Base-by-base conservation (phyloP, 2,797 vertebrate genomes). In the Vespertilio murinus region DNA sequence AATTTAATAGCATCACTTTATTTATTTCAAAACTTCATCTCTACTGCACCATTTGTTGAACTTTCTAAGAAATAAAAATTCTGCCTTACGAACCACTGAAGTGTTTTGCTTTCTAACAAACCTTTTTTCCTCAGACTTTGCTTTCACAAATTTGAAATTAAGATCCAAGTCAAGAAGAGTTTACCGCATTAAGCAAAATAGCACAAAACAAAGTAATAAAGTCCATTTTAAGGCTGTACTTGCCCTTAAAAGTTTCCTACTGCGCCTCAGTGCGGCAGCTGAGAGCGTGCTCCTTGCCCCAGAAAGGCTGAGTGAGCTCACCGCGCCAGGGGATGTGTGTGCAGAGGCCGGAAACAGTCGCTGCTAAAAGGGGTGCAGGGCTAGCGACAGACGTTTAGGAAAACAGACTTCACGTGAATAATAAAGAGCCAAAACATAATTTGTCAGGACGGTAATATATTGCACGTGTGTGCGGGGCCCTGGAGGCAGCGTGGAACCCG, bases 171-270 rank as follows among this genome's bases (percentile, higher is more conserved):
- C 9, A 88, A 0, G 9, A 73, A 23, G 23, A 18, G 20, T 71
- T 90, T 61, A 79, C 11, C 6, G 0, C 0, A n/a, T 54, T 64
- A 69, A 75, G 12, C 22, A 77, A 92, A 90, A 71, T 12, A 45
- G 33, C 12, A 83, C 56, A 67, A 2, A 80, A 33, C 33, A 30
- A 30, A 75, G n/a, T 30, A 64, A n/a, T 61, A 61, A 61, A 61
- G 6, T 64, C 28, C 0, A 2, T 30, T 65, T 70, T 35, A 59
- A 56, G n/a, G 0, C 0, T 42, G 3, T 2, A 0, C 56, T 73
- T 40, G 42, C 5, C 17, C 6, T 64, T 42, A 1, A 23, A 1
- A 23, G 40, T 11, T 81, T 56, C 56, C 23, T 42, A 25, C 3
- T 77, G 59, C 20, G 6, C 20, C 4, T 28, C 42, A 23, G 1